Conservation (phyloP, 1,140 invertebrate genomes). For the Calephelis virginiensis region DNA sequence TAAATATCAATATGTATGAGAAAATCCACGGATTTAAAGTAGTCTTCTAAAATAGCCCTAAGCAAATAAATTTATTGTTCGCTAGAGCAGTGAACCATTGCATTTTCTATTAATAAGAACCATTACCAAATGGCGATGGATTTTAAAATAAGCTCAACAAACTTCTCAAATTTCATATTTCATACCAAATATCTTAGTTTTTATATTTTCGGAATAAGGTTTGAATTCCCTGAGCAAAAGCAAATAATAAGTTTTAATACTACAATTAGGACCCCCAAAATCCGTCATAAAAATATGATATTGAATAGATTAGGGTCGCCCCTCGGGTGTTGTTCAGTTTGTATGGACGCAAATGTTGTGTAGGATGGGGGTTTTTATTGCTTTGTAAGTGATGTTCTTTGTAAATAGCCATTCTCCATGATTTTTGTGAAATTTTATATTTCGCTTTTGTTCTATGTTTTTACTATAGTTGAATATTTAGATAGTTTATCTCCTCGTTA, state of each 20-base stretch:
- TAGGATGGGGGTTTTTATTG: conserved; percentile 25
- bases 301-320: conserved; percentile 42
- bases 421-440: conserved; percentile 9
- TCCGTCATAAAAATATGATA: conserved; percentile 54
- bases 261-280: conserved; percentile 37
- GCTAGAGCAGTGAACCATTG: conserved; percentile 8
- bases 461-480: no score
- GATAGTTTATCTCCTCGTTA: no score
- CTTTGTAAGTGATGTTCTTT: conserved; percentile 26
- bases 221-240: not conserved
- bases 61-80: conserved; percentile 6
- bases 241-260: conserved; percentile 2
- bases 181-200: not conserved
- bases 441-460: conserved; percentile 1
- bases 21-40: no score
- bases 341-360: conserved; percentile 27
- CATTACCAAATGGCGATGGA: conserved; percentile 27
- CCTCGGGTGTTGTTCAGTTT: conserved; percentile 28
- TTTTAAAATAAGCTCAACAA: conserved; percentile 41
- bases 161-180: conserved; percentile 35
- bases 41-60: not conserved
- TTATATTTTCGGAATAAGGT: not conserved
- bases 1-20: no score
- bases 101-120: conserved; percentile 11
- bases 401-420: conserved; percentile 10